A percentile compares a stretch with the other conserved stretches of the same genome.
phyloP scores from a whole-genome alignment of 2,797 vertebrate species.

The Alectoris magna region DNA sequence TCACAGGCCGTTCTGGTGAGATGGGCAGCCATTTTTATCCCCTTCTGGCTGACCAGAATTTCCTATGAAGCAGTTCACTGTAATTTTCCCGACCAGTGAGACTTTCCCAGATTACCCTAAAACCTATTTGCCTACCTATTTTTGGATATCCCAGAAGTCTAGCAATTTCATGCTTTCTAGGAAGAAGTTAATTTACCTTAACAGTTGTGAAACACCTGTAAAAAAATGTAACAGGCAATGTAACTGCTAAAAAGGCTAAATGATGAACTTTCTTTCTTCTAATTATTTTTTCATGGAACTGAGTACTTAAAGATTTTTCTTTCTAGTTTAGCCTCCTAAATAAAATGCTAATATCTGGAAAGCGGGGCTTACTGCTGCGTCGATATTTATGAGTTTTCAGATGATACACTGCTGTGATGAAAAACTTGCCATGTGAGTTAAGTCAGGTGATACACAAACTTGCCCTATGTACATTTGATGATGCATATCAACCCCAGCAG shows the following conservation, averaged over 20 bases:
- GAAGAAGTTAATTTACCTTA: neutral
- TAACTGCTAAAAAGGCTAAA: neutral
- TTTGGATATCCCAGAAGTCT: neutral
- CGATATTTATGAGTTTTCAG: neutral
- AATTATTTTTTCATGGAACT: neutral
- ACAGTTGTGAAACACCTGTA: neutral
- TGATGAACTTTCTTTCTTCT: neutral
- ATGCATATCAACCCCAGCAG: neutral
- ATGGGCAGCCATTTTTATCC: neutral
- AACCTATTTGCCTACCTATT: neutral
- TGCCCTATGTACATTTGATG: neutral
- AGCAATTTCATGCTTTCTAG: neutral
- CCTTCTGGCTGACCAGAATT: neutral
- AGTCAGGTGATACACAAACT: neutral
- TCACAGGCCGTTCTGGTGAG: neutral
- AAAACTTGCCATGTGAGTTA: neutral
- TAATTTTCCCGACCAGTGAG: neutral
- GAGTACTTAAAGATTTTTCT: neutral
- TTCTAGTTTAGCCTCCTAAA: neutral
- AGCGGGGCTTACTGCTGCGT: neutral
- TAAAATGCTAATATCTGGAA: neutral
- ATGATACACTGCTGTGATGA: neutral
- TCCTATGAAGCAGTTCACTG: neutral
- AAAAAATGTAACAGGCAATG: neutral
- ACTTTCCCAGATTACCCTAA: neutral